These are phyloP conservation scores for Mormyrus hasselquistii DNA, from an alignment of 2,797 vertebrate genomes.

Conservation along the genomic window DNA sequence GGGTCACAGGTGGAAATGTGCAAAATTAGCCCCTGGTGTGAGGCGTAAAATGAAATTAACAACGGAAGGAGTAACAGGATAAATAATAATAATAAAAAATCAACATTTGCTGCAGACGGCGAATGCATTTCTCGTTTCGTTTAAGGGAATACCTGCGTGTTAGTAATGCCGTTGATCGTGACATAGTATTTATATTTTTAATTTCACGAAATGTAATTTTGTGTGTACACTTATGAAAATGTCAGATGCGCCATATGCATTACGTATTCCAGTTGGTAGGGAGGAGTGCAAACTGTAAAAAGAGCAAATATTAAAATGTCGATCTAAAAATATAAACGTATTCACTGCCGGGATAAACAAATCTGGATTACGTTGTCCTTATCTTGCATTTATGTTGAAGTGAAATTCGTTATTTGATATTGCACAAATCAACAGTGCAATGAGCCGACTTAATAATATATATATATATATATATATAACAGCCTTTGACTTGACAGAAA, in stretches of 20 bases:
- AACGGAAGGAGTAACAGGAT: not conserved
- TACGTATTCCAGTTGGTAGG: conserved; percentile 10
- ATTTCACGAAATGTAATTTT: not conserved
- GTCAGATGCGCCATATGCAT: conserved; percentile 15
- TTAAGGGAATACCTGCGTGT: not conserved
- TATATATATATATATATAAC: not conserved
- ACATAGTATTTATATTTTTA: not conserved
- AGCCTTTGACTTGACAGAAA: not conserved
- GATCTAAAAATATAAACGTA: not conserved
- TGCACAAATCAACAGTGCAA: not conserved
- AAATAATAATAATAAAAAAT: not conserved
- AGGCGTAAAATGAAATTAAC: not conserved
- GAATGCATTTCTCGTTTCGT: not conserved
- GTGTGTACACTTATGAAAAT: not conserved
- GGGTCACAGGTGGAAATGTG: conserved; percentile 13
- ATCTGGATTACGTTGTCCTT: not conserved
- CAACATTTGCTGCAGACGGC: not conserved
- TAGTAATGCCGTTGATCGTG: not conserved
- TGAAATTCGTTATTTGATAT: not conserved
- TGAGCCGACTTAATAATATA: not conserved
- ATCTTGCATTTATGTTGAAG: not conserved
- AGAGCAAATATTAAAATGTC: not conserved
- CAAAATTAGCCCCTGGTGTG: not conserved
- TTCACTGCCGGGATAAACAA: not conserved
- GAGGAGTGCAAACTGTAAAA: not conserved